Base-by-base conservation (phyloP, 37 sponge, comb jelly and placozoan species). In the Petrosia ficiformis region DNA sequence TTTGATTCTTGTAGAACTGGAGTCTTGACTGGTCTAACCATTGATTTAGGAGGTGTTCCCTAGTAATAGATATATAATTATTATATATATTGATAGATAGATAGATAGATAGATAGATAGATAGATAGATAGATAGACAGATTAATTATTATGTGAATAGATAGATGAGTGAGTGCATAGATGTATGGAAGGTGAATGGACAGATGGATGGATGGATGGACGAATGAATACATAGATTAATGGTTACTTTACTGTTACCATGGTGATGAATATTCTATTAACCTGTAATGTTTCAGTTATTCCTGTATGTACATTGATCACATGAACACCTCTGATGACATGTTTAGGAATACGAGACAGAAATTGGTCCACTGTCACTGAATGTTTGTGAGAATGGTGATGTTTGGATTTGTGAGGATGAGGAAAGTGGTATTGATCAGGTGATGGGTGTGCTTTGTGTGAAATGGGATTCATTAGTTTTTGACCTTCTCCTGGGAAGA, bases 271-370 rank as follows among this genome's bases (percentile, higher is more conserved):
- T 16, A 3, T 52, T 4, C 3, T 3, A 57, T 67, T 35, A 4
- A 87, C 90, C 58, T 85, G 68, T 11, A 94, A 44, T 2, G 64
- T 57, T 4, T 80, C 72, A 14, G 44, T 60, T 2, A 94, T 80
- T n/a, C 90, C 92, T 28, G 86, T 56, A n/a, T 94, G 77, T 63
- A 97, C 77, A 54, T 91, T 85, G 38, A 97, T 80, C 42, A 97
- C 81, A 41, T 82, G 81, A 0, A 94, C 98, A 35, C 85, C 75
- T 48, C 68, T 82, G 32, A 97, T 77, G 41, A 97, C 92, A 57
- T 67, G 70, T 8, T 65, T 57, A 25, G 98, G 98, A 14, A 97
- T 87, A 44, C 77, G 71, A 22, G 66, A 75, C 5, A 97, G 74
- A 73, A 96, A 92, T 31, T 72, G 35, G 21, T 91, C 92, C 29